phyloP scores from a whole-genome alignment of 1,140 invertebrate genomes.

The Saxidomus purpurata region DNA sequence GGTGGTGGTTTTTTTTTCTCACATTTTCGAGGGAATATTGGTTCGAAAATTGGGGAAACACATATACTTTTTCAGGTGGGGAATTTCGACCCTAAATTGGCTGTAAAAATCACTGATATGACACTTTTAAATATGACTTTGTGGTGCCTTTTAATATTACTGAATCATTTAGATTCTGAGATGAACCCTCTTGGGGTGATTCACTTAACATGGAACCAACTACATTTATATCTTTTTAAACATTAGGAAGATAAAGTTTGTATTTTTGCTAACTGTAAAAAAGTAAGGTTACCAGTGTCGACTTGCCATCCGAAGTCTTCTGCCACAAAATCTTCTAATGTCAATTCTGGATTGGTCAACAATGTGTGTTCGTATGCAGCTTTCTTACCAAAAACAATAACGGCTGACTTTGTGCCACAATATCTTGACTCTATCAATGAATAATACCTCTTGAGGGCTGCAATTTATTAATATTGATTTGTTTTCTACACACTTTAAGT shows the following conservation, averaged over 20 bases:
- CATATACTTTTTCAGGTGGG: too few species aligned
- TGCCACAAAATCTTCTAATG: not conserved
- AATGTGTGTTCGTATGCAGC: not conserved
- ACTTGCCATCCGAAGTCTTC: slow-evolving; percentile 2
- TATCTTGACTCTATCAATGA: not conserved
- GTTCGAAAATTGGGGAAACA: too few species aligned
- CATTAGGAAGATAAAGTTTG: not conserved
- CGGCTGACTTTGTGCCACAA: not conserved
- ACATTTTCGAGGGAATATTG: too few species aligned
- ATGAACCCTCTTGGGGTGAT: not conserved
- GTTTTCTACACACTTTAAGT: not conserved
- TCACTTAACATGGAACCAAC: not conserved
- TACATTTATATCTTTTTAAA: not conserved
- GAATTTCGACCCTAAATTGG: too few species aligned
- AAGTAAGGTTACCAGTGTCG: not conserved
- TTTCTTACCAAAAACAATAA: not conserved
- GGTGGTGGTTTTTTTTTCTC: too few species aligned
- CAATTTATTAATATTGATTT: slow-evolving; percentile 9
- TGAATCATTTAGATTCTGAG: not conserved
- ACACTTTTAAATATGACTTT: not conserved
- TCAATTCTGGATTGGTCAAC: not conserved
- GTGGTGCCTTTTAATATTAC: not conserved
- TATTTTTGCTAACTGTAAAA: not conserved
- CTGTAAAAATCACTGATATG: too few species aligned
- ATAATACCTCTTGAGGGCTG: not conserved